phyloP scores from a whole-genome alignment of 1,140 invertebrate species.

The Bombus waltoni region DNA sequence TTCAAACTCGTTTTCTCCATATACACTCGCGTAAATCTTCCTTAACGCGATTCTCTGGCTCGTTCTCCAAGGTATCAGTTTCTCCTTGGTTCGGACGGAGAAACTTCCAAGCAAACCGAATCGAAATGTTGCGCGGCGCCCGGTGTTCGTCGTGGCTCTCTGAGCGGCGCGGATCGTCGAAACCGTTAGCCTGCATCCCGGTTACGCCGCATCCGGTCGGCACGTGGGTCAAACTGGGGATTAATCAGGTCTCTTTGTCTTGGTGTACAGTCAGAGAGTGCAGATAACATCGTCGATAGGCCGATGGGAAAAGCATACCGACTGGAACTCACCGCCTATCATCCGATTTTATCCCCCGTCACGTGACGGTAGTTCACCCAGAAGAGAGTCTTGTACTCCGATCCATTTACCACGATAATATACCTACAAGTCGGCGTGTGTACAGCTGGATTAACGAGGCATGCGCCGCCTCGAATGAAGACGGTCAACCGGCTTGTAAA shows the following conservation, averaged over 20 bases:
- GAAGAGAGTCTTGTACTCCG: constrained; percentile 34
- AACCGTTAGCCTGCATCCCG: constrained; percentile 55
- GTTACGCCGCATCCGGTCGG: constrained; percentile 56
- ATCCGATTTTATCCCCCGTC: constrained; percentile 34
- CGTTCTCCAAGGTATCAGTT: background rate
- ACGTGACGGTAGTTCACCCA: constrained; percentile 34
- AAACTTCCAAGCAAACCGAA: background rate
- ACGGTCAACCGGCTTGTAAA: constrained; percentile 45
- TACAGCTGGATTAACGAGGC: constrained; percentile 36
- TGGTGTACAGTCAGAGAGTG: constrained; percentile 26
- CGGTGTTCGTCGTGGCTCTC: background rate
- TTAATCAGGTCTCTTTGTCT: constrained; percentile 56
- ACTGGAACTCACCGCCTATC: constrained; percentile 3
- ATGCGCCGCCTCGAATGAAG: constrained; percentile 15
- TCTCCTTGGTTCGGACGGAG: background rate
- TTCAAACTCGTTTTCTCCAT: no score
- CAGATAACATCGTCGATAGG: constrained; percentile 52
- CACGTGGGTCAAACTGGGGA: constrained; percentile 55
- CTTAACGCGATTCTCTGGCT: no score
- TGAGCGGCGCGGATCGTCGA: constrained; percentile 10
- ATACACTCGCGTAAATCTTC: no score
- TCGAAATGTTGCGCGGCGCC: constrained; percentile 8
- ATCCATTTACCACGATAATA: constrained; percentile 44
- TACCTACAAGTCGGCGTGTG: constrained; percentile 6
- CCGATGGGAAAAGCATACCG: constrained; percentile 44